Evolutionary conservation across 2,888 invertebrate genomes (phyloP), one percentile per base, ranked within the genome.

Genomic region (Acheta domesticus): DNA sequence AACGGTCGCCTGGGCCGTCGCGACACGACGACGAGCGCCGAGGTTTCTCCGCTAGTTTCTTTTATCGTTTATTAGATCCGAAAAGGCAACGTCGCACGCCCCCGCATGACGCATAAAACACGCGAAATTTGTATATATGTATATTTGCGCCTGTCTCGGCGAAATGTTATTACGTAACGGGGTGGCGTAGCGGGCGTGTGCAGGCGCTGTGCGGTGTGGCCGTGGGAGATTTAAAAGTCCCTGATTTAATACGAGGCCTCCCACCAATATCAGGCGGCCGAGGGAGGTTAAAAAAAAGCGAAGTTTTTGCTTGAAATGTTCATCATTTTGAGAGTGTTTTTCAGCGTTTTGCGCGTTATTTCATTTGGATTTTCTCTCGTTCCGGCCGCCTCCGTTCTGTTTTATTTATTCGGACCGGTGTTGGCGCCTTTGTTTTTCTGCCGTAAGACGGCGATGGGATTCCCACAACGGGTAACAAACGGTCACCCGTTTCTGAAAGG

Each of bases 261-360:
- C 36, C 36, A 36, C 36, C 36, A 36, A 36, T 36, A 36, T 36
- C 36, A 36, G 36, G 36, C 36, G 36, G 36, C 36, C 14, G 62
- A 12, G 16, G 62, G n/a, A n/a, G n/a, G n/a, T 19, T 19, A 12
- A 62, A n/a, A 62, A 62, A 62, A 62, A 19, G 8, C 5, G 0
- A 12, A 62, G 4, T 62, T 62, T 62, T 62, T 19, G 62, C 62
- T 62, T n/a, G 62, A 62, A 62, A 62, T 62, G 62, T 62, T 62
- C 62, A 62, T 62, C 62, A 62, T 62, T 62, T 62, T 62, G n/a
- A 62, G 62, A 19, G 62, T 62, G 62, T 62, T 62, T 62, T 62
- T 62, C 62, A n/a, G 16, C 62, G 16, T 62, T 36, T n/a, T n/a
- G 8, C 8, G 62, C 62, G 62, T 62, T 62, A 62, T 62, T 62